A percentile compares a stretch with the other conserved stretches of the same genome.
Evolutionary conservation across 2,113 vertebrate genomes (phyloP).

Genomic region (Isichthys henryi): DNA sequence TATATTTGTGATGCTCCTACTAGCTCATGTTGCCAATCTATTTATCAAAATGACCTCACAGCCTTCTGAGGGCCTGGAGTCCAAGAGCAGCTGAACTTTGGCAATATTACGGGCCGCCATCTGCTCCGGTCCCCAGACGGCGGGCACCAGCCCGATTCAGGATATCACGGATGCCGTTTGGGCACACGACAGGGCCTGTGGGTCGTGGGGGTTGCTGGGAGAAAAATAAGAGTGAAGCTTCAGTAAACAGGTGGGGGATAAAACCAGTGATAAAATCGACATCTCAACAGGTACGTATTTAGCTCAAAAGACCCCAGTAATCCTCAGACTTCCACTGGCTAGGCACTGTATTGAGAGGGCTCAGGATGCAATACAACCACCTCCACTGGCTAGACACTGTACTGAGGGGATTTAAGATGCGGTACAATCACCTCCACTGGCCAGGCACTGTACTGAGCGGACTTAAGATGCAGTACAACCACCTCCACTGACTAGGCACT

Average conservation of each 20-base stretch:
- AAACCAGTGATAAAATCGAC: neutral
- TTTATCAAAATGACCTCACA: conserved; percentile 2
- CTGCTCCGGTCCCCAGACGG: conserved; percentile 1
- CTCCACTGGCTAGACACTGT: neutral
- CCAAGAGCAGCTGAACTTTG: neutral
- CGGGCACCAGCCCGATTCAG: neutral
- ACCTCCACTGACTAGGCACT: neutral
- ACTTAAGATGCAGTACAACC: neutral
- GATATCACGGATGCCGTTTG: neutral
- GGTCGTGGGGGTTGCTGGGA: neutral
- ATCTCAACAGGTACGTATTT: neutral
- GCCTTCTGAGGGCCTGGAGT: neutral
- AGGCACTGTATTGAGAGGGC: neutral
- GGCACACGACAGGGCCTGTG: neutral
- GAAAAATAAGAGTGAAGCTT: neutral
- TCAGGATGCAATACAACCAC: neutral
- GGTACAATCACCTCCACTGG: neutral
- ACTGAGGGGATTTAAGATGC: neutral
- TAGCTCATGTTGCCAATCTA: neutral
- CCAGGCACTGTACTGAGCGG: neutral
- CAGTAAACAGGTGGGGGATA: neutral
- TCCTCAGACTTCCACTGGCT: neutral
- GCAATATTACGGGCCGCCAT: neutral
- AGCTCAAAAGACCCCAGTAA: neutral
- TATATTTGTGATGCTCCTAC: neutral